Conservation (phyloP, 2,797 vertebrate genomes). For the Tolypeutes matacus region DNA sequence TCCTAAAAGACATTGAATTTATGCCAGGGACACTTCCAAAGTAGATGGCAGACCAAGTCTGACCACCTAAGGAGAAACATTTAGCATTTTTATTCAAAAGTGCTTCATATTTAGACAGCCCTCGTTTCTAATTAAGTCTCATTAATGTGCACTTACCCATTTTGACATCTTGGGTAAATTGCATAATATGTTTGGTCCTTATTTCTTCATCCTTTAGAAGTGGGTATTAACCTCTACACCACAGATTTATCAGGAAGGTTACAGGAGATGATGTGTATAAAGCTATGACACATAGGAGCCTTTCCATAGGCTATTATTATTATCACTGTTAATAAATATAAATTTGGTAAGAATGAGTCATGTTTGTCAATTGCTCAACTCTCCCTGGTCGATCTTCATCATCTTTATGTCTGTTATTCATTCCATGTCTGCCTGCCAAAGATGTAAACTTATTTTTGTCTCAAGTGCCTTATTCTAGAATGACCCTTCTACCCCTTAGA, state of each 20-base stretch:
- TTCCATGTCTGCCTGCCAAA: slow-evolving; percentile 50
- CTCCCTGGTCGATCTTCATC: slow-evolving; percentile 40
- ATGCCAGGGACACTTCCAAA: background rate
- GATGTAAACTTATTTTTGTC: slow-evolving; percentile 24
- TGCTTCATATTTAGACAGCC: background rate
- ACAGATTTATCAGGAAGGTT: slow-evolving; percentile 59
- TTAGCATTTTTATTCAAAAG: background rate
- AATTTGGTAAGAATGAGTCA: slow-evolving; percentile 77
- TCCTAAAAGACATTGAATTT: background rate
- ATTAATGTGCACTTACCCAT: slow-evolving; percentile 21
- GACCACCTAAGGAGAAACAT: background rate
- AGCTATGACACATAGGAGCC: slow-evolving; percentile 56
- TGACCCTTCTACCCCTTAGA: slow-evolving; percentile 11
- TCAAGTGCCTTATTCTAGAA: background rate
- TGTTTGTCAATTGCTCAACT: slow-evolving; percentile 58
- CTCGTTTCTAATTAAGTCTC: slow-evolving; percentile 41
- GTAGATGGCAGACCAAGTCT: background rate
- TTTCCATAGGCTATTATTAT: slow-evolving; percentile 33
- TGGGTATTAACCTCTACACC: slow-evolving; percentile 48
- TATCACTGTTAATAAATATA: slow-evolving; percentile 71
- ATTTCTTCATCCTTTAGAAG: slow-evolving; percentile 61
- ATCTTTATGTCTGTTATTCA: slow-evolving; percentile 71
- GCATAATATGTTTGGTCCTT: slow-evolving; percentile 4
- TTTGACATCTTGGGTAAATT: slow-evolving; percentile 52
- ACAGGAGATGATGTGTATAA: slow-evolving; percentile 36